Percentiles rank a stretch among this genome's conserved stretches.
Conservation (phyloP, 2,113 vertebrate species). For the Semicossyphus pulcher region DNA sequence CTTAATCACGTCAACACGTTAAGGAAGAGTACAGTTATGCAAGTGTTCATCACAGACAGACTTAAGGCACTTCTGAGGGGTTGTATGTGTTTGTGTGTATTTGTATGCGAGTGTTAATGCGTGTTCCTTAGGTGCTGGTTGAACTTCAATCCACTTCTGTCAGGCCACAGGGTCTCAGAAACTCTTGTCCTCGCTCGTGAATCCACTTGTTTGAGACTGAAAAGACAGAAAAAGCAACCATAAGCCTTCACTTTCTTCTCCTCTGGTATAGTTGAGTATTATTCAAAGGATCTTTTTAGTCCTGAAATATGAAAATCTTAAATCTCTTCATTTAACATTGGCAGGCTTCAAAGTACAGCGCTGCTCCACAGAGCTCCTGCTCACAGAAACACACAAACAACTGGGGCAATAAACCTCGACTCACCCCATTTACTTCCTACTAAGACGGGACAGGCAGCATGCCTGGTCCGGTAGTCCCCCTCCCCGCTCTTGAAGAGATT, state of each 20-base stretch:
- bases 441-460: conserved; percentile 96
- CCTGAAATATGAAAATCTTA: background rate
- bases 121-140: background rate
- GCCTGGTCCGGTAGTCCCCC: conserved; percentile 95
- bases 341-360: too few species aligned
- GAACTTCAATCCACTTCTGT: conserved; percentile 92
- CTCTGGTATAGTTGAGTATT: too few species aligned
- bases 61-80: conserved; percentile 12
- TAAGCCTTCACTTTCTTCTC: background rate
- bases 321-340: too few species aligned
- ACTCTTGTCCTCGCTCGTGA: conserved; percentile 97
- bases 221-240: conserved; percentile 37
- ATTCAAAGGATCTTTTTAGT: too few species aligned
- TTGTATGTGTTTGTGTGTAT: background rate
- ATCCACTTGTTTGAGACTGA: conserved; percentile 99
- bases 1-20: background rate
- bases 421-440: conserved; percentile 99
- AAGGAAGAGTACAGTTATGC: background rate
- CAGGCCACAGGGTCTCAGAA: conserved; percentile 93
- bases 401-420: conserved; percentile 55
- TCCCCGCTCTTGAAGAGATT: conserved; percentile 95
- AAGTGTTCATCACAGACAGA: conserved; percentile 4
- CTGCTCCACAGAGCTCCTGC: too few species aligned
- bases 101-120: conserved; percentile 2
- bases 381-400: too few species aligned